These are phyloP conservation scores for Pycnonotus jocosus DNA, from an alignment of 2,113 vertebrate genomes.

Conservation along the genomic window DNA sequence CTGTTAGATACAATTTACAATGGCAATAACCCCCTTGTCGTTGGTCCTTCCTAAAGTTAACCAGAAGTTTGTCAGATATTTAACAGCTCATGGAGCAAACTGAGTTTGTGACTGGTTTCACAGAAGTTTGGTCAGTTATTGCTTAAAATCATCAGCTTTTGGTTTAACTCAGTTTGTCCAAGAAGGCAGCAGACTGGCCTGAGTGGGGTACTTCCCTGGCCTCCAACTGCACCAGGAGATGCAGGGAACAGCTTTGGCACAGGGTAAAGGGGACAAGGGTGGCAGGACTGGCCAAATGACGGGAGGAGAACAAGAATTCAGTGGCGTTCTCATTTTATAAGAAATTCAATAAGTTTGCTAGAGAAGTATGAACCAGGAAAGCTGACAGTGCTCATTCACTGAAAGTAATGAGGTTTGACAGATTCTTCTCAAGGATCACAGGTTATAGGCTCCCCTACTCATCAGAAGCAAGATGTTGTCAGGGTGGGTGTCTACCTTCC, in stretches of 20 bases:
- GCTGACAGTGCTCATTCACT: not conserved
- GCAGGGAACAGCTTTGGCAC: not conserved
- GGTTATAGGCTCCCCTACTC: not conserved
- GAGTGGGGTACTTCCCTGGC: not conserved
- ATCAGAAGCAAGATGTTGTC: not conserved
- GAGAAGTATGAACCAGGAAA: not conserved
- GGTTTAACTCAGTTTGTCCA: not conserved
- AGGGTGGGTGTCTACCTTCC: not conserved
- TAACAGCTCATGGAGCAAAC: not conserved
- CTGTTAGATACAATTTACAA: constrained; percentile 50
- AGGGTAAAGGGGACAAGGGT: too few species aligned
- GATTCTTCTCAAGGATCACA: not conserved
- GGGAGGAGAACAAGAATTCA: not conserved
- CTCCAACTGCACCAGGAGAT: not conserved
- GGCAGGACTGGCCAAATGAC: not conserved
- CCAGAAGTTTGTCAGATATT: constrained; percentile 53
- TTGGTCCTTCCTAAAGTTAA: constrained; percentile 20
- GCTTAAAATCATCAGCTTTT: not conserved
- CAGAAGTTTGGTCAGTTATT: not conserved
- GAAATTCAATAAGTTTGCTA: not conserved
- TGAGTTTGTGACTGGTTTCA: not conserved
- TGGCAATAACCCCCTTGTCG: constrained; percentile 5
- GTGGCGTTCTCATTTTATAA: not conserved
- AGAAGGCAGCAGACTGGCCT: not conserved
- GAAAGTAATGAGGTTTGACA: not conserved